These are phyloP conservation scores for Monodelphis domestica DNA, from an alignment of 2,797 vertebrate genomes.

Conservation along the genomic window DNA sequence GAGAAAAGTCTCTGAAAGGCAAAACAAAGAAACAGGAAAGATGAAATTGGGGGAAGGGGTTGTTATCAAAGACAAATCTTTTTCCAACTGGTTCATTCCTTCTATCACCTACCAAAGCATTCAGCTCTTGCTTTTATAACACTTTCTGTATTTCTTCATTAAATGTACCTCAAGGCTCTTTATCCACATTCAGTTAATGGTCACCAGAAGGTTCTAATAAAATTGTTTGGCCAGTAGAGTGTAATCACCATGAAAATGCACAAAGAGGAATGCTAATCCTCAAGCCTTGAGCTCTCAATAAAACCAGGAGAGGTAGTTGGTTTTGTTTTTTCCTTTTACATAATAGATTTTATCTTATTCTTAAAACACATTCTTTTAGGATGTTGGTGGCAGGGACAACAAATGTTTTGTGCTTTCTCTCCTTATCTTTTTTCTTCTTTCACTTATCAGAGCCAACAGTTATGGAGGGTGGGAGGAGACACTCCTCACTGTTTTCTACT, in stretches of 20 bases:
- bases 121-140: not conserved
- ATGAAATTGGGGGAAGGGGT: not conserved
- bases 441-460: not conserved
- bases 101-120: not conserved
- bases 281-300: not conserved
- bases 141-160: not conserved
- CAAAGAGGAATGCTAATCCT: not conserved
- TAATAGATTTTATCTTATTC: constrained; percentile 61
- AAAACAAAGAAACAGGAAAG: not conserved
- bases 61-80: not conserved
- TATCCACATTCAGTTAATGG: not conserved
- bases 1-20: not conserved
- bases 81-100: not conserved
- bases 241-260: not conserved
- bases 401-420: constrained; percentile 66
- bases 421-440: not conserved
- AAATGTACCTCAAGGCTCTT: not conserved
- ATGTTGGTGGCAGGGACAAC: constrained; percentile 60
- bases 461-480: not conserved
- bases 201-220: not conserved
- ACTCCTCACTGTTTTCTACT: not conserved
- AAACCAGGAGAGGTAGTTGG: constrained; percentile 7
- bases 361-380: constrained; percentile 63
- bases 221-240: not conserved
- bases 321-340: constrained; percentile 60